Percentiles rank a stretch among this genome's conserved stretches.
phyloP scores from a whole-genome alignment of 1,140 invertebrate genomes.

The Chrysoperla carnea region DNA sequence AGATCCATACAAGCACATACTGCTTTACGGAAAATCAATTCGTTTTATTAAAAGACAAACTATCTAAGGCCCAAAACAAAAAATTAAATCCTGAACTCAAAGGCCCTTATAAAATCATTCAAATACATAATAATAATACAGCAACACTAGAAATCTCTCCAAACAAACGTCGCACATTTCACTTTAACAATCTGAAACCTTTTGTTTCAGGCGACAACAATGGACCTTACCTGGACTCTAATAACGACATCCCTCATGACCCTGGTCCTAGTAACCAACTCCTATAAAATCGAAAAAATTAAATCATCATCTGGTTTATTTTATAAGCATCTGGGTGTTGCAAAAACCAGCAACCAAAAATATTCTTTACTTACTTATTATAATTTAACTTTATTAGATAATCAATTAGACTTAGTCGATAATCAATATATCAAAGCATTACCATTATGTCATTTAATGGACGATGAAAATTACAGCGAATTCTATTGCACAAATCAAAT shows the following conservation, averaged over 20 bases:
- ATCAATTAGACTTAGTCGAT: not conserved
- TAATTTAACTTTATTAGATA: constrained; percentile 6
- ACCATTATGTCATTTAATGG: not conserved
- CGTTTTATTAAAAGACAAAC: constrained; percentile 6
- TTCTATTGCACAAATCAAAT: constrained; percentile 1
- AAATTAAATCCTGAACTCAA: constrained; percentile 6
- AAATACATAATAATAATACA: constrained; percentile 7
- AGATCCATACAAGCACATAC: constrained; percentile 6
- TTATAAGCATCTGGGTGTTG: constrained; percentile 5
- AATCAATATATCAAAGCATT: not conserved
- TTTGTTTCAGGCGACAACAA: not conserved
- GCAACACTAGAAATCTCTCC: constrained; percentile 4
- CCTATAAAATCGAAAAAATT: constrained; percentile 1
- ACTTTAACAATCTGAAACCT: too few relatives aligned
- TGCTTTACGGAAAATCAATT: constrained; percentile 10
- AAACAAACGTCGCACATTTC: constrained; percentile 7
- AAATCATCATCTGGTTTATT: constrained; percentile 4
- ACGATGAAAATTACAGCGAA: not conserved
- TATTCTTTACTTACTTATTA: constrained; percentile 5
- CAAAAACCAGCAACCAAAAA: constrained; percentile 5
- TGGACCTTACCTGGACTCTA: too few relatives aligned
- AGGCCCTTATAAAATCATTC: constrained; percentile 7
- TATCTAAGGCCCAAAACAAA: not conserved
- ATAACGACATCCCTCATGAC: too few relatives aligned
- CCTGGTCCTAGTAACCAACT: too few relatives aligned